phyloP scores from a whole-genome alignment of 2,797 vertebrate species.

The Numenius phaeopus region DNA sequence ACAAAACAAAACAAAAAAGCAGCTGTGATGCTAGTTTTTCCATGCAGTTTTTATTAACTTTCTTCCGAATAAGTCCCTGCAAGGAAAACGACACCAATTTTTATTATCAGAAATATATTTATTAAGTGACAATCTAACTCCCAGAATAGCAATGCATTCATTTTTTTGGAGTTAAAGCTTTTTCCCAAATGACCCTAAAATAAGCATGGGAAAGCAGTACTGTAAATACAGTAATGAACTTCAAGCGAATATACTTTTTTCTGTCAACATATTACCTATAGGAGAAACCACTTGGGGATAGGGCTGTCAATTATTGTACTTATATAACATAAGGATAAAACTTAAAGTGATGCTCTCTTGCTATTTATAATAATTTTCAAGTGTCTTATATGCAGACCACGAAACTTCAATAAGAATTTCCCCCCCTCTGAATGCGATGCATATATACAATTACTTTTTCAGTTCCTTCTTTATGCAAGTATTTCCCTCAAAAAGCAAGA shows the following conservation, averaged over 20 bases:
- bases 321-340: neutral
- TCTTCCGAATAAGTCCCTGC: constrained; percentile 71
- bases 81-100: constrained; percentile 77
- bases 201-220: constrained; percentile 80
- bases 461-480: neutral
- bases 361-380: neutral
- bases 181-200: constrained; percentile 71
- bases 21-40: constrained; percentile 76
- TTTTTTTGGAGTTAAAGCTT: constrained; percentile 74
- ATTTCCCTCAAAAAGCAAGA: neutral
- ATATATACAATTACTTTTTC: neutral
- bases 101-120: constrained; percentile 85
- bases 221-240: constrained; percentile 72
- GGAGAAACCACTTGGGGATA: neutral
- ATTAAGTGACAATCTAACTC: constrained; percentile 79
- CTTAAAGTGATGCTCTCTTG: neutral
- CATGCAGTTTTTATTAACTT: constrained; percentile 81
- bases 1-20: constrained; percentile 26
- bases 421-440: neutral
- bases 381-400: neutral
- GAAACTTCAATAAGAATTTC: neutral
- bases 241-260: constrained; percentile 8
- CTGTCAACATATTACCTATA: neutral
- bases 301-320: neutral
- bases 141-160: constrained; percentile 76